These are phyloP conservation scores for Cossypha niveicapilla DNA, from an alignment of 2,797 vertebrate species.

Conservation along the genomic window DNA sequence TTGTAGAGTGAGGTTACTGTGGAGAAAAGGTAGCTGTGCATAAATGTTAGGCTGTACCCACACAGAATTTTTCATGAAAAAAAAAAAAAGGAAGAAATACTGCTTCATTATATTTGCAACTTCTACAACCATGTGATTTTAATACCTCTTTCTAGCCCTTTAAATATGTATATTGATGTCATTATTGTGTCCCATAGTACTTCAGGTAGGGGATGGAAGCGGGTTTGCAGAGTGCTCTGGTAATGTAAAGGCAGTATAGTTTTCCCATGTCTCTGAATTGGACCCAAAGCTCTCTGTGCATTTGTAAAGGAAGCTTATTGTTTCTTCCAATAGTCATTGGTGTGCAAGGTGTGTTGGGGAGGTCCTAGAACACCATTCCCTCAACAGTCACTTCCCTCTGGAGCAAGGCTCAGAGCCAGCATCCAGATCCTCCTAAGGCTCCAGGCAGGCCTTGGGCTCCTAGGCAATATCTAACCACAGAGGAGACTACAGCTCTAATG, in stretches of 20 bases:
- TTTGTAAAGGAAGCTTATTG: not conserved
- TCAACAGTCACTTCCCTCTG: not conserved
- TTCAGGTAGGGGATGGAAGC: not conserved
- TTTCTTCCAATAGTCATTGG: not conserved
- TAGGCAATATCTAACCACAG: no score
- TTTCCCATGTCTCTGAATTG: not conserved
- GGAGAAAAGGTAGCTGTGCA: not conserved
- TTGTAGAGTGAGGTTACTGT: not conserved
- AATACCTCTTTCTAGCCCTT: not conserved
- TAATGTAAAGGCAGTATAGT: no score
- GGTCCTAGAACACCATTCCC: not conserved
- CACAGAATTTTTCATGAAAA: not conserved
- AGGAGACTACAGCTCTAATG: not conserved
- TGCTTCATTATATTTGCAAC: not conserved
- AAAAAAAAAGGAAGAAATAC: not conserved
- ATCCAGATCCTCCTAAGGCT: not conserved
- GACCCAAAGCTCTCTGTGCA: not conserved
- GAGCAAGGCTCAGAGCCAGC: rapidly evolving
- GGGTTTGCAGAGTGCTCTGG: not conserved
- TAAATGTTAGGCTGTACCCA: not conserved
- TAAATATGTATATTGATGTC: not conserved
- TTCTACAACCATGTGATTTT: not conserved
- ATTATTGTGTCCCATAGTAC: not conserved
- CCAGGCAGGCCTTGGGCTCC: not conserved
- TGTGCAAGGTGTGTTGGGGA: not conserved